phyloP scores from a whole-genome alignment of 1,140 invertebrate species.

The Euschistus heros region DNA sequence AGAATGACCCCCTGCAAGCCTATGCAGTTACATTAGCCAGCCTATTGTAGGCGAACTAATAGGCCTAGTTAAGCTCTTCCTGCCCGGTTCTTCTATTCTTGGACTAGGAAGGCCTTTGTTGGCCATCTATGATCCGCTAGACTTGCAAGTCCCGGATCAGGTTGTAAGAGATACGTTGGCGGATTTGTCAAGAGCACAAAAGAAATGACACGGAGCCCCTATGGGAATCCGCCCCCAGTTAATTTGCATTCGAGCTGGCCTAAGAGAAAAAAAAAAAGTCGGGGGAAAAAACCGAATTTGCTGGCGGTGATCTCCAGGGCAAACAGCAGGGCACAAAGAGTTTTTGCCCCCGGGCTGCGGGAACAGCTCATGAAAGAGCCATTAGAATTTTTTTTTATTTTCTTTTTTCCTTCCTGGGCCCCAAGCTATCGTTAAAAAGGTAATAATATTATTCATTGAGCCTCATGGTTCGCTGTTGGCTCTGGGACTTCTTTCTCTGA shows the following conservation, averaged over 20 bases:
- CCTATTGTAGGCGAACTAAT: no score
- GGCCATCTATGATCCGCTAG: neutral
- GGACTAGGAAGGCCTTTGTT: no score
- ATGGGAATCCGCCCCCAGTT: neutral
- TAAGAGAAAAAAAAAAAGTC: neutral
- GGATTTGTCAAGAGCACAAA: neutral
- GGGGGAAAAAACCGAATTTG: neutral
- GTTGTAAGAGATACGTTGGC: conserved; percentile 1
- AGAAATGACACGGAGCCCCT: neutral
- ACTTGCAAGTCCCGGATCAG: neutral
- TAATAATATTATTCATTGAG: conserved; percentile 7
- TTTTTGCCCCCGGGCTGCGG: neutral
- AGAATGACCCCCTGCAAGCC: no score
- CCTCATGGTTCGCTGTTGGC: neutral
- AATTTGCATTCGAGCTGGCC: neutral
- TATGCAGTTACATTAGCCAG: no score
- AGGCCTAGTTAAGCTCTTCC: no score
- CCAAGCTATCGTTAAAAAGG: neutral
- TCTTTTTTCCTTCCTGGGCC: neutral
- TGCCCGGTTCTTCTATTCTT: no score
- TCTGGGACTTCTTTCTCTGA: neutral
- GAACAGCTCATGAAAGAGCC: neutral
- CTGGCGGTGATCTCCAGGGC: neutral
- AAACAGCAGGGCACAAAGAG: neutral
- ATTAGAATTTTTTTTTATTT: neutral